Conservation (phyloP, 2,888 invertebrate genomes). For the Oligia latruncula region DNA sequence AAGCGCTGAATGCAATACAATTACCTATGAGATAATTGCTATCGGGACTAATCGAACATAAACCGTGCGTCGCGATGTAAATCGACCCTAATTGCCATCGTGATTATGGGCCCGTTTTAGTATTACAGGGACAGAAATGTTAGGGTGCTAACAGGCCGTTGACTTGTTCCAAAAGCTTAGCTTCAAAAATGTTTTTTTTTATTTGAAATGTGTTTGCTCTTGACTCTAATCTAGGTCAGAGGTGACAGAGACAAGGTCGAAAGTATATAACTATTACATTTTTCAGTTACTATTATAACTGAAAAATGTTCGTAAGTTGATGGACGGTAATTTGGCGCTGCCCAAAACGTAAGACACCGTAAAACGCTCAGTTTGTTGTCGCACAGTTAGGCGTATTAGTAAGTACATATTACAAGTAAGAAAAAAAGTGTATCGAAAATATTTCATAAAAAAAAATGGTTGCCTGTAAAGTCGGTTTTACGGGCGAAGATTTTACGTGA, state of each 20-base stretch:
- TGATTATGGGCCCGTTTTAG: not conserved
- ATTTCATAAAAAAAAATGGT: not conserved
- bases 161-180: not conserved
- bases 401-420: no score
- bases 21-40: conserved; percentile 39
- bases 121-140: not conserved
- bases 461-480: no score
- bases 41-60: conserved; percentile 19
- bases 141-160: not conserved
- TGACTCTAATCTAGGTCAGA: no score
- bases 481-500: no score
- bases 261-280: no score
- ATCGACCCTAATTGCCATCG: conserved; percentile 31
- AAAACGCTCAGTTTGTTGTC: no score
- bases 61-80: conserved; percentile 10
- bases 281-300: no score
- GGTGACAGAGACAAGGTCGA: no score
- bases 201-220: no score
- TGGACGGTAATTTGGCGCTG: not conserved
- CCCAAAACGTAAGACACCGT: no score
- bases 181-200: not conserved
- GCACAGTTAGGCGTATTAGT: no score
- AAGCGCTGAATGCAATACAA: conserved; percentile 37
- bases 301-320: not conserved
- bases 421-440: not conserved